These are phyloP conservation scores for Leguminivora glycinivorella DNA, from an alignment of 1,140 invertebrate genomes.

Conservation along the genomic window DNA sequence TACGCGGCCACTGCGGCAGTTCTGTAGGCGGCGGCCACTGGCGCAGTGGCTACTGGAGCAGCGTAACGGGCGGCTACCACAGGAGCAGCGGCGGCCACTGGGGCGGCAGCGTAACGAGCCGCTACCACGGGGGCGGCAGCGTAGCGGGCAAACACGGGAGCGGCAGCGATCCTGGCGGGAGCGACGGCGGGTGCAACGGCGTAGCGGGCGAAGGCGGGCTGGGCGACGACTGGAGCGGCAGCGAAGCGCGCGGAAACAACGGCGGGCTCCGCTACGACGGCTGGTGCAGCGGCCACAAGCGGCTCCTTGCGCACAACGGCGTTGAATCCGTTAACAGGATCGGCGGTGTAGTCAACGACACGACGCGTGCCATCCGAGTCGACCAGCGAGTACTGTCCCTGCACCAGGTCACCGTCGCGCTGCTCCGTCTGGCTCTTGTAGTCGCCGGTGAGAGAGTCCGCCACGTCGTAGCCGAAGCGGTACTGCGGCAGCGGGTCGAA, in stretches of 20 bases:
- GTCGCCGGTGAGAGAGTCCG: slow-evolving; percentile 81
- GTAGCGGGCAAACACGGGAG: slow-evolving; percentile 34
- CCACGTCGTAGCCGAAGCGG: slow-evolving; percentile 81
- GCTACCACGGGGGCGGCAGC: slow-evolving; percentile 38
- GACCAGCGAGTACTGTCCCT: slow-evolving; percentile 80
- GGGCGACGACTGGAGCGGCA: slow-evolving; percentile 14
- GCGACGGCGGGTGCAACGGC: slow-evolving; percentile 22
- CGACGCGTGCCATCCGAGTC: slow-evolving; percentile 81
- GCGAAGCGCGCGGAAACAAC: neutral
- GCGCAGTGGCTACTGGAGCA: neutral
- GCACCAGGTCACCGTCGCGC: slow-evolving; percentile 81
- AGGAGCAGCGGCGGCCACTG: slow-evolving; percentile 36
- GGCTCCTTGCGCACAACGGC: slow-evolving; percentile 79
- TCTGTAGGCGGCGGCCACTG: slow-evolving; percentile 18
- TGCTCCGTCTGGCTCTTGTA: slow-evolving; percentile 82
- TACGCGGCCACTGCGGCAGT: slow-evolving; percentile 31
- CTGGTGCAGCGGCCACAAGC: slow-evolving; percentile 60
- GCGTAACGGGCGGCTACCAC: slow-evolving; percentile 40
- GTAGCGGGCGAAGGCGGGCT: slow-evolving; percentile 10
- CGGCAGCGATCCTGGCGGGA: slow-evolving; percentile 25
- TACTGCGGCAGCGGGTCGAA: slow-evolving; percentile 82
- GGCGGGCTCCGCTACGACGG: slow-evolving; percentile 29
- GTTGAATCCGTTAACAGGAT: slow-evolving; percentile 82
- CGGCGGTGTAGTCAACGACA: slow-evolving; percentile 80
- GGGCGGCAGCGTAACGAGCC: slow-evolving; percentile 38